These are phyloP conservation scores for Pherbina coryleti DNA, from an alignment of 2,888 invertebrate species.

Conservation along the genomic window DNA sequence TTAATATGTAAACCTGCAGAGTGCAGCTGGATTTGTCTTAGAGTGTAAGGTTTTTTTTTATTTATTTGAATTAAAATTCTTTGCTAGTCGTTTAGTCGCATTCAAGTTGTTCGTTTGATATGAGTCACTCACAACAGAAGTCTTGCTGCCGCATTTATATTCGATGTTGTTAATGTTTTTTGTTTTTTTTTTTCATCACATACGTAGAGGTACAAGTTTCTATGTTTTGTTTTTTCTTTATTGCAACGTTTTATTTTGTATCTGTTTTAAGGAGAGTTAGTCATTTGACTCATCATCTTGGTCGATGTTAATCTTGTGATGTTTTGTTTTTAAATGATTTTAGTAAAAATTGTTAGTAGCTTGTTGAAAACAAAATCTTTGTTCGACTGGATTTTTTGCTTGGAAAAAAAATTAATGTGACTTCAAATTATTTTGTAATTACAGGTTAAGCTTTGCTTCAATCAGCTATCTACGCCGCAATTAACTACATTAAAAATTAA, in stretches of 20 bases:
- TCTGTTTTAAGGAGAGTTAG: conserved; percentile 24
- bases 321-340: neutral
- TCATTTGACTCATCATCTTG: conserved; percentile 26
- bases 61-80: neutral
- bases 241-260: conserved; percentile 1
- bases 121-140: conserved; percentile 15
- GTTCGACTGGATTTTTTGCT: too few species aligned
- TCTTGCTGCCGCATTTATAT: neutral
- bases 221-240: neutral
- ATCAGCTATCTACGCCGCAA: neutral
- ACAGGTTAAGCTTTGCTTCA: neutral
- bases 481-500: neutral
- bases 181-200: neutral
- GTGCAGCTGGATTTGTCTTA: conserved; percentile 11
- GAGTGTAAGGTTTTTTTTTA: neutral
- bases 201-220: neutral
- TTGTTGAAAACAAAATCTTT: too few species aligned
- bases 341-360: neutral
- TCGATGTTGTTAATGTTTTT: neutral
- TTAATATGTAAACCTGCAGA: neutral
- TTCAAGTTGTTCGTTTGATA: conserved; percentile 14
- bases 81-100: conserved; percentile 20
- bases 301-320: conserved; percentile 30
- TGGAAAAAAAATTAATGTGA: too few species aligned
- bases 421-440: neutral